Base-by-base conservation (phyloP, 2,888 invertebrate species). In the Sinotaia quadrata region DNA sequence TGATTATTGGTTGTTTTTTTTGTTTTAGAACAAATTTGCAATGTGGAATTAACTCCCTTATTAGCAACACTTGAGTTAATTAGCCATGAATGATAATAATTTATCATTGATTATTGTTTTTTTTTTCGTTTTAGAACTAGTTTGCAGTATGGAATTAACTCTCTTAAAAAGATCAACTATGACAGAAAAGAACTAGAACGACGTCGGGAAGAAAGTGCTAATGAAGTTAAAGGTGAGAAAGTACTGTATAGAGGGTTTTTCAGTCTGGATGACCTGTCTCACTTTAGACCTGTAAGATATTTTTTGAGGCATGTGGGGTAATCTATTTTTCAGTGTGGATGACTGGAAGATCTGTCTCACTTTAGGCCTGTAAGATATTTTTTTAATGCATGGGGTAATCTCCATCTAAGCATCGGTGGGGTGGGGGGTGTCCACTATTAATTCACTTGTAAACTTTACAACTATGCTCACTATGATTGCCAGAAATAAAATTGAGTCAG, bases 121-220 rank as follows among this genome's bases (percentile, higher is more conserved):
- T 59, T 8, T 41, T 41, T 47, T 1, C 18, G 7, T 21, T 47
- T 21, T 21, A 74, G 74, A 57, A 74, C 74, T 33, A 74, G 74
- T 60, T 52, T 74, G 27, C 74, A 74, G 57, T 74, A 74, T 47
- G 74, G 74, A 59, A 74, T 74, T 49, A 74, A 74, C 71, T 59
- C 63, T 34, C 58, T 73, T 58, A 73, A 99, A 90, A 92, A 97
- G 83, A 91, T 99, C 81, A 98, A 99, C 89, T 99, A 97, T 90
- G 97, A 98, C 90, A 84, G 87, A 73, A 94, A 95, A 84, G 93
- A 94, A 69, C 82, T 99, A 83, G 97, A 98, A 87, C 95, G 97
- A 84, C 91, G 98, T 82, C 91, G 98, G 77, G 94, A 96, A 89
- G 93, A 93, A 84, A 94, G 94, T 79, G 94, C 95, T 87, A 93